These are phyloP conservation scores for Lepetodrilus schrolli DNA, from an alignment of 2,888 invertebrate genomes.

Conservation along the genomic window DNA sequence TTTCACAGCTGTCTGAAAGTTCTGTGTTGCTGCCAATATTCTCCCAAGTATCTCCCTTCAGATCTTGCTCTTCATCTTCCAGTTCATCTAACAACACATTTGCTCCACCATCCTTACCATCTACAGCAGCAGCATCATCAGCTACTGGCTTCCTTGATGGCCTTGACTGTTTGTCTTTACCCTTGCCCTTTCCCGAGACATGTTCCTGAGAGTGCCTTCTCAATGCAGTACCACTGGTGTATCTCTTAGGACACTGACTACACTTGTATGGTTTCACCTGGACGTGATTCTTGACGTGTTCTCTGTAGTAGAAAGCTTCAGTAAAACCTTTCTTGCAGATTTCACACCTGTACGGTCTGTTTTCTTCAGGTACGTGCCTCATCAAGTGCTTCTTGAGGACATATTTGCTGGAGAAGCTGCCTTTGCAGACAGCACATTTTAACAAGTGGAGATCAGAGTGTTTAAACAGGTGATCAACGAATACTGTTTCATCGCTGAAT, in stretches of 20 bases:
- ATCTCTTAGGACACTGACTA: background rate
- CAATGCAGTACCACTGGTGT: background rate
- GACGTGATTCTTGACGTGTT: background rate
- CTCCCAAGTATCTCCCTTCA: no score
- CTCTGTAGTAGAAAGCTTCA: slow-evolving; percentile 2
- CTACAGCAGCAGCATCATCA: no score
- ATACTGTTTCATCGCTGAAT: background rate
- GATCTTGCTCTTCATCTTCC: no score
- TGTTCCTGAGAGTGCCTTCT: background rate
- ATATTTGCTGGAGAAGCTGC: slow-evolving; percentile 5
- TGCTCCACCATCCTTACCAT: no score
- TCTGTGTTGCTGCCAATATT: no score
- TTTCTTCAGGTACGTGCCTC: slow-evolving; percentile 9
- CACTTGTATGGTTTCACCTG: background rate
- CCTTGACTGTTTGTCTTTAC: background rate
- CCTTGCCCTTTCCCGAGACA: background rate
- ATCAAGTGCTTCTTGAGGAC: slow-evolving; percentile 25
- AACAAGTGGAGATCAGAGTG: background rate
- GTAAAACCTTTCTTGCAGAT: slow-evolving; percentile 20
- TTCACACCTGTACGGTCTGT: slow-evolving; percentile 18
- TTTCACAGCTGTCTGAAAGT: no score
- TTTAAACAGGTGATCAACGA: background rate
- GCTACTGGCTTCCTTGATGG: no score
- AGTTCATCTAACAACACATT: background rate
- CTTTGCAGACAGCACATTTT: slow-evolving; percentile 3